A percentile compares a stretch with the other conserved stretches of the same genome.
Evolutionary conservation across 2,888 invertebrate genomes (phyloP).

Genomic region (Hypomecis punctinalis): DNA sequence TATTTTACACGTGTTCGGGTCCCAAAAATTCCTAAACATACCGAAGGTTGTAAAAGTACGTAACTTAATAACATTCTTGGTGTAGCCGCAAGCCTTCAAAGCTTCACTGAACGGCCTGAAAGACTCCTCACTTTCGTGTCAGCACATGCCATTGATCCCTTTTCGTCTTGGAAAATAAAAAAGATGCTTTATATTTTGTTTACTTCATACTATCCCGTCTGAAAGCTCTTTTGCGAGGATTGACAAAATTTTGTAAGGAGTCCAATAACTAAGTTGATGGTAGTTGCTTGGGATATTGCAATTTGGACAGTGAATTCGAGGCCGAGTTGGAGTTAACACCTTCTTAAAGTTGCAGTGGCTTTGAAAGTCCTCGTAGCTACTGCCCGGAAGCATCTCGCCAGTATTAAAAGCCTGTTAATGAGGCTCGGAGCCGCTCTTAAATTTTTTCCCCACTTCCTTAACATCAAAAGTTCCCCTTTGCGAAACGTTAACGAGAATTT

Average conservation of each 20-base stretch:
- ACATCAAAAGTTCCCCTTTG: slow-evolving; percentile 81
- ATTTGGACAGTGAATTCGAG: background rate
- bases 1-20: slow-evolving; percentile 42
- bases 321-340: slow-evolving; percentile 29
- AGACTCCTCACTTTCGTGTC: slow-evolving; percentile 51
- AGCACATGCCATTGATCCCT: slow-evolving; percentile 50
- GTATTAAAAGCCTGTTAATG: slow-evolving; percentile 78
- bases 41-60: slow-evolving; percentile 57
- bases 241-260: slow-evolving; percentile 1
- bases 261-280: background rate
- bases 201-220: background rate
- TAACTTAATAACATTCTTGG: slow-evolving; percentile 58
- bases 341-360: slow-evolving; percentile 49
- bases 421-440: slow-evolving; percentile 71
- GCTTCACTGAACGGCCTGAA: slow-evolving; percentile 45
- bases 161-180: slow-evolving; percentile 33
- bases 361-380: slow-evolving; percentile 57
- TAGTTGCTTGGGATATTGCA: background rate
- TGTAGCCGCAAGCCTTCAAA: slow-evolving; percentile 49
- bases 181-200: slow-evolving; percentile 25
- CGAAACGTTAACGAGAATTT: slow-evolving; percentile 79
- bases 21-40: slow-evolving; percentile 53
- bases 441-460: slow-evolving; percentile 75
- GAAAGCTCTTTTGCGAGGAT: background rate
- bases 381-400: slow-evolving; percentile 65